Evolutionary conservation across 2,888 invertebrate genomes (phyloP), one percentile per base, ranked within the genome.

Genomic region (Ophion ventricosus): DNA sequence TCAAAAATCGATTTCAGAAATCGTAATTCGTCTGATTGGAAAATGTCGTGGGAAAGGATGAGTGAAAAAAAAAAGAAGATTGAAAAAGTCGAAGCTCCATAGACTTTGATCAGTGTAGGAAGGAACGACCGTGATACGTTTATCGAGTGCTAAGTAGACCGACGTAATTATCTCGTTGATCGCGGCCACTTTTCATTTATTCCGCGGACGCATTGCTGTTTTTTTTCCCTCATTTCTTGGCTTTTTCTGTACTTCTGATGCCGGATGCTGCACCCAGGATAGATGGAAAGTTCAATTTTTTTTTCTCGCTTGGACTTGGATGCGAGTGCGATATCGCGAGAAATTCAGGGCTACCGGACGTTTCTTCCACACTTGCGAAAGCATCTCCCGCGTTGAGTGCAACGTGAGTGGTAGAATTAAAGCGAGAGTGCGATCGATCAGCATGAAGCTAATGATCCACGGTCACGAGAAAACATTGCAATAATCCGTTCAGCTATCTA

Each of bases 251-350:
- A 43, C 20, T 20, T 63, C 54, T 49, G 29, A 77, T 26, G 59
- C 80, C 80, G 84, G 80, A 84, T 84, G 67, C 77, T 84, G 80
- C 83, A 77, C 80, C 83, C 73, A 77, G 64, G 25, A 76, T 43
- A 49, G 49, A 49, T 49, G 49, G 80, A 63, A 67, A 76, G 64
- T 75, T 70, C 8, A 61, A 25, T 40, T 14, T 40, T 49, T 23
- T 40, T 17, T 17, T 59, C 23, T 35, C 11, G 43, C 8, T 64
- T 59, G 20, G 20, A 61, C 66, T 25, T 40, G 54, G 54, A 25
- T 64, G n/a, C 29, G n/a, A 75, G 17, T 54, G 43, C 25, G 17
- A 74, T 10, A 54, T 67, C 20, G 23, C 67, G 54, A 69, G 54
- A 25, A 74, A 61, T 73, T 61, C 54, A 1, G 17, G 35, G 40